phyloP scores from a whole-genome alignment of 2,888 invertebrate genomes.

The Chrysolina americana region DNA sequence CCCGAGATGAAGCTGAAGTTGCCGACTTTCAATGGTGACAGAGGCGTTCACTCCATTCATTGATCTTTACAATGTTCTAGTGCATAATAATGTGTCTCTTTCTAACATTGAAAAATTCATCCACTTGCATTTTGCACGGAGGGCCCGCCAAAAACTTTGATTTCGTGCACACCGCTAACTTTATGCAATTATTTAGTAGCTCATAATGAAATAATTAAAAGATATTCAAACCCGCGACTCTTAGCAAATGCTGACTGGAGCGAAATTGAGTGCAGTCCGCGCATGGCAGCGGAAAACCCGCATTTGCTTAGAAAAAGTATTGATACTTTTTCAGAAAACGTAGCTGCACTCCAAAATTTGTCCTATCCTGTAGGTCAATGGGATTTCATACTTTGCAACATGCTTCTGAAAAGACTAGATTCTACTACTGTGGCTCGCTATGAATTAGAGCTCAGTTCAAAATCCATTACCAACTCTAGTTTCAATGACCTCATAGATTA shows the following conservation, averaged over 20 bases:
- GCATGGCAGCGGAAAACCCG: slow-evolving; percentile 11
- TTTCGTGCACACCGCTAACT: slow-evolving; percentile 20
- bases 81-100: slow-evolving; percentile 23
- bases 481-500: slow-evolving; percentile 9
- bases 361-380: slow-evolving; percentile 11
- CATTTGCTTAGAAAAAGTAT: slow-evolving; percentile 21
- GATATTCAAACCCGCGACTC: slow-evolving; percentile 7
- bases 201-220: slow-evolving; percentile 8
- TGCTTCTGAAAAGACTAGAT: slow-evolving; percentile 16
- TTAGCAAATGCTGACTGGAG: slow-evolving; percentile 22
- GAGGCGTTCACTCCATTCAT: slow-evolving; percentile 16
- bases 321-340: slow-evolving; percentile 21
- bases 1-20: slow-evolving; percentile 16
- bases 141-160: slow-evolving; percentile 12
- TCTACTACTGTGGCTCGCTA: not conserved
- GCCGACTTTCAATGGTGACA: slow-evolving; percentile 12
- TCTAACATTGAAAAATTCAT: slow-evolving; percentile 17
- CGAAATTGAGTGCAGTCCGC: slow-evolving; percentile 11
- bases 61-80: slow-evolving; percentile 9
- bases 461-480: not conserved
- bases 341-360: slow-evolving; percentile 8
- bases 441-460: slow-evolving; percentile 23
- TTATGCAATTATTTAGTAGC: slow-evolving; percentile 22
- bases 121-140: slow-evolving; percentile 9
- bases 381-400: slow-evolving; percentile 15